phyloP scores from a whole-genome alignment of 2,113 vertebrate genomes.

The Rhynchomys soricoides region DNA sequence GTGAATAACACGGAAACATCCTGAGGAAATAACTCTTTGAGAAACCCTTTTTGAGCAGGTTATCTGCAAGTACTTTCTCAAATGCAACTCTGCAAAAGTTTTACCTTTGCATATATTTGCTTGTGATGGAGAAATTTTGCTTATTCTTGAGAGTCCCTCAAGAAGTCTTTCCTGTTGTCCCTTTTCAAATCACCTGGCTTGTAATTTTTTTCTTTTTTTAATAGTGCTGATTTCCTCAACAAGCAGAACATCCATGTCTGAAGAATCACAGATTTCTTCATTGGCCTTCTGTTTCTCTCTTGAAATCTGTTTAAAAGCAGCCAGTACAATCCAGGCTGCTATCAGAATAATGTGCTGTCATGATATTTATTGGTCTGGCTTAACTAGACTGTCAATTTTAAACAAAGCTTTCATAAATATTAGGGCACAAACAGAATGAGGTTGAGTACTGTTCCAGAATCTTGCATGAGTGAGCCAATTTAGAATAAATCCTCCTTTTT shows the following conservation, averaged over 20 bases:
- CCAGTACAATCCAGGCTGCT: too few species aligned
- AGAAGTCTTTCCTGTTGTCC: not conserved
- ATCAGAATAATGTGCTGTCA: not conserved
- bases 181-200: not conserved
- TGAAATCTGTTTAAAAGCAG: not conserved
- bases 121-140: not conserved
- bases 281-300: not conserved
- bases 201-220: not conserved
- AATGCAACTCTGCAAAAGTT: not conserved
- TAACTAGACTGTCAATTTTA: not conserved
- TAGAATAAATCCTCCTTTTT: too few species aligned
- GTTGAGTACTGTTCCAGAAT: too few species aligned
- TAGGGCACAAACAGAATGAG: not conserved
- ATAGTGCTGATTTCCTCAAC: not conserved
- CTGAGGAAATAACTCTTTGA: not conserved
- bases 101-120: not conserved
- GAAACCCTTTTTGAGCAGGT: not conserved
- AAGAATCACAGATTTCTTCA: not conserved
- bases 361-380: not conserved
- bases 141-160: not conserved
- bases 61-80: not conserved
- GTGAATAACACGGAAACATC: not conserved
- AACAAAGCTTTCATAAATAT: not conserved
- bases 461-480: not conserved
- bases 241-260: not conserved